These are phyloP conservation scores for Malurus cyaneus DNA, from an alignment of 2,113 vertebrate species.

Conservation along the genomic window DNA sequence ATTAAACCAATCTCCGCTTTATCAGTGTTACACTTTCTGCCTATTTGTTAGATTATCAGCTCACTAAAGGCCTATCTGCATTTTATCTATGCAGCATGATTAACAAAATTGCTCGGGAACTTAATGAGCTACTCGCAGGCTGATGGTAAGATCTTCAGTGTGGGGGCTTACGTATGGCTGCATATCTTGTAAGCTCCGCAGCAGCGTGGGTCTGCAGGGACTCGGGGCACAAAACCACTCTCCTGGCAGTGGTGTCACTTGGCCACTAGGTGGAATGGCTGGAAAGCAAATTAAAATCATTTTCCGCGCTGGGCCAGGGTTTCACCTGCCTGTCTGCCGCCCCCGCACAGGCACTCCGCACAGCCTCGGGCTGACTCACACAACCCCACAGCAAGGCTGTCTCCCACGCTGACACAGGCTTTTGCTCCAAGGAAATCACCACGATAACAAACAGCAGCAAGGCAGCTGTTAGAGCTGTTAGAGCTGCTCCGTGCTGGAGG, in stretches of 20 bases:
- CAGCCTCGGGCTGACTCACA: conserved; percentile 13
- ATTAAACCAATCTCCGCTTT: conserved; percentile 38
- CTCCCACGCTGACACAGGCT: conserved; percentile 5
- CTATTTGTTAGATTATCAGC: conserved; percentile 57
- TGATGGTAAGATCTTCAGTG: neutral
- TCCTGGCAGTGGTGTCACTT: conserved; percentile 5
- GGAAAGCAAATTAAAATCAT: neutral
- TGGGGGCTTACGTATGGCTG: neutral
- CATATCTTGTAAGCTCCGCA: neutral
- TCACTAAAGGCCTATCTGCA: conserved; percentile 57
- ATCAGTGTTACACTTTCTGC: conserved; percentile 56
- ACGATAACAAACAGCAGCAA: neutral
- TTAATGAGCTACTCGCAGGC: conserved; percentile 41
- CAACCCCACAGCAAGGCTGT: neutral
- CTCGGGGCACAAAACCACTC: neutral
- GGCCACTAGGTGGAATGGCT: conserved; percentile 50
- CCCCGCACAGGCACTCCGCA: neutral
- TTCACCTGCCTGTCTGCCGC: neutral
- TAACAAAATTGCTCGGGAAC: conserved; percentile 22
- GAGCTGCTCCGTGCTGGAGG: neutral
- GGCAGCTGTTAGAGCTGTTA: neutral
- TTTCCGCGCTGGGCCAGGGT: neutral
- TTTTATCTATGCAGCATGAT: conserved; percentile 41
- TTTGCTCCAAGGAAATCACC: neutral
- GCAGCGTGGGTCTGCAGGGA: neutral